Base-by-base conservation (phyloP, 2,797 vertebrate genomes). In the Fundulus diaphanus region DNA sequence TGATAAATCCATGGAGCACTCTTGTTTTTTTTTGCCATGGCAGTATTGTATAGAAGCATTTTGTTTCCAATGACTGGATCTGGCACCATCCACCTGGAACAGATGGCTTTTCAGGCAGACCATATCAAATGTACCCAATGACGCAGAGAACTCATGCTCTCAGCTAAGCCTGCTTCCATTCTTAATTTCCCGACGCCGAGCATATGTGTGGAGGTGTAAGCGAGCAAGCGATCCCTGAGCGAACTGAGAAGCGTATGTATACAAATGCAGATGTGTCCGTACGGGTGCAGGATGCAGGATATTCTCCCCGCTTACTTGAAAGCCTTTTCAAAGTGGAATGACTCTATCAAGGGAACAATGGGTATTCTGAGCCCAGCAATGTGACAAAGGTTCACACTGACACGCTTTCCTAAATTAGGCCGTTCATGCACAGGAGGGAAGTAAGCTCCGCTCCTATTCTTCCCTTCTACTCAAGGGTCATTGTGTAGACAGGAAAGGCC, bases 311-410 rank as follows among this genome's bases (percentile, higher is more conserved):
- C 76, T 76, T 80, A 83, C 84, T 78, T 81, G 79, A 90, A 82
- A 76, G 77, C 82, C 71, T 84, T 83, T 89, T 86, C 68, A 56
- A 82, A 90, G 82, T 87, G 82, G 84, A 90, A 89, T 87, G 90
- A 85, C 84, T 90, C 88, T 84, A 93, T 92, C 92, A 88, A 74
- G 93, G 93, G 93, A 94, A 93, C 92, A 90, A 93, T 91, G 89
- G 87, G 82, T 94, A 93, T 93, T 94, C 92, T 93, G 89, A 89
- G 89, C 87, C 80, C 78, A 11, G 85, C 86, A 76, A 83, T 90
- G 91, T 93, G 92, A 94, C 93, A 92, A 89, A 90, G 88, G 93
- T 93, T 95, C 93, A 93, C 90, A 84, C 89, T 92, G 93, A 94
- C 94, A 94, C 84, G 90, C 85, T 94, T 94, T 94, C 90, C 90